These are phyloP conservation scores for Rhinophrynus dorsalis DNA, from an alignment of 2,797 vertebrate genomes.

Conservation along the genomic window DNA sequence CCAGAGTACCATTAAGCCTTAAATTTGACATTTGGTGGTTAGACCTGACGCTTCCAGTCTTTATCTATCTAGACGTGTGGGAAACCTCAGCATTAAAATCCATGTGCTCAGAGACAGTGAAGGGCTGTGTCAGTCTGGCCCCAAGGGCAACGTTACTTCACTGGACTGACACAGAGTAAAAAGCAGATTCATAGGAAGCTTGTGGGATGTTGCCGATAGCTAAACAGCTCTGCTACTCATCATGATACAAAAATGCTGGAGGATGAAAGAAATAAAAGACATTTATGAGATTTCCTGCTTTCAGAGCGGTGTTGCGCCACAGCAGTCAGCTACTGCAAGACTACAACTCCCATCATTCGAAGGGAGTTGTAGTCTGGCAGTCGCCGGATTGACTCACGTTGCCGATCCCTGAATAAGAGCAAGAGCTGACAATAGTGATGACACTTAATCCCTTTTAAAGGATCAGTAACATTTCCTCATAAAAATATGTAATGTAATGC, in stretches of 20 bases:
- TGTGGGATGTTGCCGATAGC: conserved; percentile 1
- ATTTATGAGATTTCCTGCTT: conserved; percentile 11
- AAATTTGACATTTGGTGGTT: neutral
- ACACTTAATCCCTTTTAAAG: too few relatives aligned
- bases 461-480: too few relatives aligned
- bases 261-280: neutral
- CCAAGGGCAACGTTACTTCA: neutral
- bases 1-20: too few relatives aligned
- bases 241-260: neutral
- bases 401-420: too few relatives aligned
- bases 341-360: too few relatives aligned
- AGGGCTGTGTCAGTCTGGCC: neutral
- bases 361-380: too few relatives aligned
- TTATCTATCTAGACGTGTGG: neutral
- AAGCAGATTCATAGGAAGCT: neutral
- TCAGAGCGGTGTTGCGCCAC: too few relatives aligned
- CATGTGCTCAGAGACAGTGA: neutral
- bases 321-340: too few relatives aligned
- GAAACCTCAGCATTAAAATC: neutral
- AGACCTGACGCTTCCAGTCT: neutral
- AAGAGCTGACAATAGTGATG: neutral
- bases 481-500: too few relatives aligned
- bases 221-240: neutral
- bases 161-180: neutral
- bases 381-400: too few relatives aligned